phyloP scores from a whole-genome alignment of 2,113 vertebrate species.

The Myocastor coypus region DNA sequence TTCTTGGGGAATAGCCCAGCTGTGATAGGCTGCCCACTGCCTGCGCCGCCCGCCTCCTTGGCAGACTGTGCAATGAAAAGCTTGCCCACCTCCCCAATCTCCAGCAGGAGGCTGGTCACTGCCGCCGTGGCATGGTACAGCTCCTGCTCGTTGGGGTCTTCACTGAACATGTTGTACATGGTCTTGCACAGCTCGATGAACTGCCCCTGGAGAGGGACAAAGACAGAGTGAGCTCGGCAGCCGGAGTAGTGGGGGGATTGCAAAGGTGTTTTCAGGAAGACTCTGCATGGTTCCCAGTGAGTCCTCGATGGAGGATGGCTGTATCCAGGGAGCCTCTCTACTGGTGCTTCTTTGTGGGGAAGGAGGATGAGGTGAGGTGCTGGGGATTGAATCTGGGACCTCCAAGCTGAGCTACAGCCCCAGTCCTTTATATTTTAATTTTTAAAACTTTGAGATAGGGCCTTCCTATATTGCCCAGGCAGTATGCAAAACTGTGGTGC shows the following conservation, averaged over 20 bases:
- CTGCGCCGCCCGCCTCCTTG: slow-evolving; percentile 51
- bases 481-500: background rate
- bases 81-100: slow-evolving; percentile 98
- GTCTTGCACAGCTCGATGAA: slow-evolving; percentile 99
- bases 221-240: background rate
- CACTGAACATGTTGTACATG: slow-evolving; percentile 98
- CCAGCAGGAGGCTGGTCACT: slow-evolving; percentile 96
- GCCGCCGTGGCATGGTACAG: slow-evolving; percentile 97
- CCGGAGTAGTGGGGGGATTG: background rate
- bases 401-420: background rate
- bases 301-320: background rate
- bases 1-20: slow-evolving; percentile 83
- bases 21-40: slow-evolving; percentile 62
- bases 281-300: background rate
- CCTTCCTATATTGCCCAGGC: background rate
- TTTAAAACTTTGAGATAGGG: background rate
- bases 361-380: background rate
- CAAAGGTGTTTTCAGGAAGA: background rate
- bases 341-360: background rate
- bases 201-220: slow-evolving; percentile 89
- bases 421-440: background rate
- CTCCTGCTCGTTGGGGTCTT: slow-evolving; percentile 95
- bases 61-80: slow-evolving; percentile 87
- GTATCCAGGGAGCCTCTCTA: background rate
- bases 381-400: background rate